Percentiles rank a stretch among this genome's conserved stretches.
Conservation (phyloP, 2,113 vertebrate genomes). For the Ploceus nigricollis region DNA sequence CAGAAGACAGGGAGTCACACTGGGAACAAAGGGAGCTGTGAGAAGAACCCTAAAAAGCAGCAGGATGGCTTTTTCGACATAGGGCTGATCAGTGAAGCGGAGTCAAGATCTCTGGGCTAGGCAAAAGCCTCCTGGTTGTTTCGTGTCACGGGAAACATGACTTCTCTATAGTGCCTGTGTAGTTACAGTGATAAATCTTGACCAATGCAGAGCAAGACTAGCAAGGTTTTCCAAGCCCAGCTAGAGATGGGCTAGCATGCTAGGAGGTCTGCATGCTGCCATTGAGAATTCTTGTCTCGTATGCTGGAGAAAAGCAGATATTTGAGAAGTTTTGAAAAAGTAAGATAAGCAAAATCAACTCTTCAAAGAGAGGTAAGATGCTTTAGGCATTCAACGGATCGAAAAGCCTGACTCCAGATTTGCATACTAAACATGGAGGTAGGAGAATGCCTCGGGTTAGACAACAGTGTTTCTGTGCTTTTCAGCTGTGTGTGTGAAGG, state of each 20-base stretch:
- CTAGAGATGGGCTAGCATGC: not conserved
- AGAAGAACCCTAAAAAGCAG: not conserved
- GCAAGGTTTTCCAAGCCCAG: not conserved
- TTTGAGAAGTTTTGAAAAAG: not conserved
- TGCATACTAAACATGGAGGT: not conserved
- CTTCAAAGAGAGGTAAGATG: not conserved
- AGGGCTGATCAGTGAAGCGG: not conserved
- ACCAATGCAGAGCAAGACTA: not conserved
- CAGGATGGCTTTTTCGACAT: accelerated
- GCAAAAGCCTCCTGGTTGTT: not conserved
- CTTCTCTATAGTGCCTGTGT: not conserved
- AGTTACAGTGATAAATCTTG: not conserved
- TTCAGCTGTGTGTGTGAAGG: not conserved
- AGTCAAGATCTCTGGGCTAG: not conserved
- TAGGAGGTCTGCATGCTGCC: not conserved
- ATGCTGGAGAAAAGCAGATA: not conserved
- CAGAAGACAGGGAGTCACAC: not conserved
- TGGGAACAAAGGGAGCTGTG: not conserved
- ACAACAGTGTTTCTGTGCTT: not conserved
- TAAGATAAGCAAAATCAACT: not conserved
- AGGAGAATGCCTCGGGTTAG: not conserved
- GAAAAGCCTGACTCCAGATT: not conserved
- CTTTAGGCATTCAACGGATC: not conserved
- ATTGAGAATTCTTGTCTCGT: not conserved
- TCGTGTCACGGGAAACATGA: not conserved